A percentile compares a stretch with the other conserved stretches of the same genome.
These are phyloP conservation scores for Zaprionus davidi DNA, from an alignment of 1,140 invertebrate species.

Conservation along the genomic window DNA sequence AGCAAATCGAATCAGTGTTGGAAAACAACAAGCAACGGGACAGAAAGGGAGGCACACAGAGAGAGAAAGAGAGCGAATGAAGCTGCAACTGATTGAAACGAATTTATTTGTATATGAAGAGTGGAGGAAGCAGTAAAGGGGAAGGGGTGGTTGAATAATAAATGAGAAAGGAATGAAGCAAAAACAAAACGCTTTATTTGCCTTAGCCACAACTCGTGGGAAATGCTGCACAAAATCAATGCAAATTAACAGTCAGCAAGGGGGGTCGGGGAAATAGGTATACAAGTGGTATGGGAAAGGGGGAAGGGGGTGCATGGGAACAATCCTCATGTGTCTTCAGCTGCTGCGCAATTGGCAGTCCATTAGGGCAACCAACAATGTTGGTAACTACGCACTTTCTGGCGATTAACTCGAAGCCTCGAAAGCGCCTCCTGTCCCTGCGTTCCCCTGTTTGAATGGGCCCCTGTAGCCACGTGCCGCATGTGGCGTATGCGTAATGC, in stretches of 20 bases:
- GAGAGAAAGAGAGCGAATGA: background rate
- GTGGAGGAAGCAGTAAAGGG: background rate
- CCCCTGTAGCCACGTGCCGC: background rate
- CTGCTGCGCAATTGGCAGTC: slow-evolving; percentile 11
- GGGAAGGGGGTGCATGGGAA: background rate
- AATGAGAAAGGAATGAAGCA: background rate
- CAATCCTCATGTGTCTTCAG: background rate
- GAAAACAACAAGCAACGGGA: too few relatives aligned
- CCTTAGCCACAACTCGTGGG: background rate
- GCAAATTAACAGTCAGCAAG: background rate
- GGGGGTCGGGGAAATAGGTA: too few relatives aligned
- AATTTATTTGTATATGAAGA: background rate
- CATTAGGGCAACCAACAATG: slow-evolving; percentile 7
- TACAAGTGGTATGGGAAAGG: background rate
- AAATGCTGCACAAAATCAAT: slow-evolving; percentile 6
- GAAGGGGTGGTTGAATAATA: background rate
- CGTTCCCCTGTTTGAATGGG: too few relatives aligned
- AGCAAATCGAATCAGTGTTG: background rate
- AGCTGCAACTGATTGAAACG: background rate
- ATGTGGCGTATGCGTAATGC: slow-evolving; percentile 24
- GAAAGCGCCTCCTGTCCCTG: background rate
- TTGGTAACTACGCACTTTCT: slow-evolving; percentile 12
- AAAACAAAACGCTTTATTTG: background rate
- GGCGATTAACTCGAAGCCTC: slow-evolving; percentile 11
- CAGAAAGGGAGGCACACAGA: background rate